These are phyloP conservation scores for Drosophila baimaii DNA, from an alignment of 1,140 invertebrate genomes.

Conservation along the genomic window DNA sequence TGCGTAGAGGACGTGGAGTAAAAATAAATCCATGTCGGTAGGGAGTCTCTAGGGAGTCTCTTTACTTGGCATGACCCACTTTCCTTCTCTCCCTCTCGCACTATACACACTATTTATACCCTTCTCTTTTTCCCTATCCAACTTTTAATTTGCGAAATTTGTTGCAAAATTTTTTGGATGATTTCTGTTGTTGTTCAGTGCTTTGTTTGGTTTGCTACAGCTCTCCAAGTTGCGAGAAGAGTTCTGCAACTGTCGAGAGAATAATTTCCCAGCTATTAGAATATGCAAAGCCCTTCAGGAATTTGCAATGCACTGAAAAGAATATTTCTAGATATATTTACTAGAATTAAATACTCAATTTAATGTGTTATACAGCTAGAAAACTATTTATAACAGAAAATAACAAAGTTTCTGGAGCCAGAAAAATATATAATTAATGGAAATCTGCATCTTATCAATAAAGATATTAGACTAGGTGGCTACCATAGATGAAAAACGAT, in stretches of 20 bases:
- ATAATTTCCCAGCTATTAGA: conserved; percentile 41
- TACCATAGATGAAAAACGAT: too few species aligned
- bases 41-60: conserved; percentile 17
- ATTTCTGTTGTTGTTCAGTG: conserved; percentile 33
- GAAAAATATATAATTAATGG: too few species aligned
- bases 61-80: conserved; percentile 36
- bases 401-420: too few species aligned
- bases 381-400: too few species aligned
- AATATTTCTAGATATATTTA: not conserved
- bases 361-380: too few species aligned
- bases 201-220: conserved; percentile 1
- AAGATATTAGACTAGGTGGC: too few species aligned
- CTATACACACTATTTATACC: conserved; percentile 1
- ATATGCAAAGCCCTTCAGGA: conserved; percentile 13
- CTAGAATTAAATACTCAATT: too few species aligned
- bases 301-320: conserved; percentile 1
- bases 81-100: not conserved
- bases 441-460: too few species aligned
- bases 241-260: conserved; percentile 30
- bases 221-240: conserved; percentile 5
- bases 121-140: conserved; percentile 12
- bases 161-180: conserved; percentile 56
- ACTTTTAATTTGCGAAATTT: conserved; percentile 78
- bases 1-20: not conserved
- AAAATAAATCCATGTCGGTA: conserved; percentile 37